Evolutionary conservation across 2,888 invertebrate species (phyloP), one percentile per base, ranked within the genome.

Genomic region (Plebejus melissa): DNA sequence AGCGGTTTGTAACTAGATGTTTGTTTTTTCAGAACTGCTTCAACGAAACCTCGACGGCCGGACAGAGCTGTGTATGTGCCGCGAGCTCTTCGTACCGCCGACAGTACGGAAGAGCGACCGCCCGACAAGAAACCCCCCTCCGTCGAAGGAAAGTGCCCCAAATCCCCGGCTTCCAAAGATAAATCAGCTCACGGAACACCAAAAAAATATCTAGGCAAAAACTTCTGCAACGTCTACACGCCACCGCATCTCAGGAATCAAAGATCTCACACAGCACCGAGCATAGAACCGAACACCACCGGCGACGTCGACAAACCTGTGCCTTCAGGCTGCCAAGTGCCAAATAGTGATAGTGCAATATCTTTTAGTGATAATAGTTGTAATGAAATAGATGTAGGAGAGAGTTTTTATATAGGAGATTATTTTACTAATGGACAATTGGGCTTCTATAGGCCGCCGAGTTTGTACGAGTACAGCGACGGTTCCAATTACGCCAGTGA

Each of bases 41-140:
- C 92, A 75, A 83, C 88, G 71, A 92, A 87, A 81, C 91, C 92
- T 70, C 95, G 95, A 77, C 94, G 97, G 80, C 97, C 97, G 74
- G 97, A 97, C 87, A 95, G 96, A 65, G 96, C 96, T 32, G 95
- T 97, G 74, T 97, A 97, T 92, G 96, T 97, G 78, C 97, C 97
- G 77, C 94, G 96, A 83, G 96, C 96, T 78, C 93, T 96, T 78
- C 94, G 96, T 77, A 82, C 86, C 41, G 84, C 89, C n/a, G 87
- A 89, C 75, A 71, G 77, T 74, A 72, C 80, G 2, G 83, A 82
- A 6, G 82, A 83, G 74, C 79, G 81, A 75, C 78, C 78, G 75
- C 70, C 79, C 7, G 83, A 81, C 11, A 86, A 86, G 78, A 85
- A 86, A 77, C 82, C 85, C 76, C 84, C 84, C 80, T 83, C 82